A percentile compares a stretch with the other conserved stretches of the same genome.
These are phyloP conservation scores for Enteromius unitaeniatus DNA, from an alignment of 2,797 vertebrate species.

Conservation along the genomic window DNA sequence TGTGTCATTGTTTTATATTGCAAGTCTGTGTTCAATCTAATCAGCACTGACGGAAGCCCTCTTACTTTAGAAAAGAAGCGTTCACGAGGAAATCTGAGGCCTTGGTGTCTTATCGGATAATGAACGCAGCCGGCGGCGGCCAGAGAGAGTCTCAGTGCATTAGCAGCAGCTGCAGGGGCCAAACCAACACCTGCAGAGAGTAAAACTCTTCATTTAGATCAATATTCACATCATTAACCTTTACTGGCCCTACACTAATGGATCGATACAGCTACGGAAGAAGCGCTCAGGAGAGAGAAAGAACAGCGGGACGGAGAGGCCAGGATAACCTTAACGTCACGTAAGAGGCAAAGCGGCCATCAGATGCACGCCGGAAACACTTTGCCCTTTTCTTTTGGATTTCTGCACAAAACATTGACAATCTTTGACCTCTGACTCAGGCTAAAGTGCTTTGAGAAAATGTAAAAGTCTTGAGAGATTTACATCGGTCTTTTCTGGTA, in stretches of 20 bases:
- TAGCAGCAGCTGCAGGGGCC: constrained; percentile 41
- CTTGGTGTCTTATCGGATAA: constrained; percentile 15
- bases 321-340: background rate
- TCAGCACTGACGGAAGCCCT: no score
- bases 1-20: background rate
- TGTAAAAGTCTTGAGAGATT: background rate
- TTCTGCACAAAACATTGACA: background rate
- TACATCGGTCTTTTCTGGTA: background rate
- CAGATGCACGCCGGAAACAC: background rate
- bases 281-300: background rate
- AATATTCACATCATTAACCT: constrained; percentile 80
- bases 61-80: background rate
- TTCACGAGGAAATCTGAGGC: background rate
- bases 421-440: constrained; percentile 5
- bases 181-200: constrained; percentile 55
- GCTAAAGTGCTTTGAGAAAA: background rate
- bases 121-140: constrained; percentile 14
- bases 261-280: constrained; percentile 71
- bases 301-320: background rate
- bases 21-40: background rate
- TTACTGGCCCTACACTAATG: constrained; percentile 72
- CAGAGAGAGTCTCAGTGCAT: constrained; percentile 36
- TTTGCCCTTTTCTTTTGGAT: constrained; percentile 9
- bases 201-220: constrained; percentile 78
- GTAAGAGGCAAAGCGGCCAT: background rate